Conservation (phyloP, 2,888 invertebrate genomes). For the Hedychridium roseum region DNA sequence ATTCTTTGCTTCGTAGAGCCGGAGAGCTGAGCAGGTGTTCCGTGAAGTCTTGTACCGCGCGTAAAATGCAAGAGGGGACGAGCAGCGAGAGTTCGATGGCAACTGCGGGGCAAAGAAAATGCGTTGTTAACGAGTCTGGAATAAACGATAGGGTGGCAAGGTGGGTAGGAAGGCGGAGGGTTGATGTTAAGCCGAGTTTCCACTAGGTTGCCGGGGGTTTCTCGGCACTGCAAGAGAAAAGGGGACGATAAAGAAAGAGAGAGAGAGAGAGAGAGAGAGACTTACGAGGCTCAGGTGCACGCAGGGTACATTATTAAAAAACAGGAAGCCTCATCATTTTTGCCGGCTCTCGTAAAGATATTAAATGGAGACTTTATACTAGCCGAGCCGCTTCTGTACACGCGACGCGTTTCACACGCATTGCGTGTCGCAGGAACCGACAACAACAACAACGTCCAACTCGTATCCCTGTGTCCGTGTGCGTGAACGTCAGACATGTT, state of each 20-base stretch:
- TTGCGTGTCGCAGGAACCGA: constrained; percentile 15
- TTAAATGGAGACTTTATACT: constrained; percentile 62
- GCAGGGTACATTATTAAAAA: constrained; percentile 60
- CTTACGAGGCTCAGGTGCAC: constrained; percentile 61
- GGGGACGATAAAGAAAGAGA: constrained; percentile 16
- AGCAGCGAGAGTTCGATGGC: constrained; percentile 6
- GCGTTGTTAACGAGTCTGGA: neutral
- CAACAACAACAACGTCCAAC: too few species aligned
- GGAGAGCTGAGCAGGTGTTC: constrained; percentile 1
- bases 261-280: constrained; percentile 34
- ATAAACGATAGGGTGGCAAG: constrained; percentile 15
- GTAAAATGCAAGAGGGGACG: constrained; percentile 7
- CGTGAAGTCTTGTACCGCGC: constrained; percentile 2
- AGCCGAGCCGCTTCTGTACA: constrained; percentile 36
- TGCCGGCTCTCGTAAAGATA: constrained; percentile 57
- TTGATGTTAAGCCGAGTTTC: constrained; percentile 8
- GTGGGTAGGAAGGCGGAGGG: constrained; percentile 19
- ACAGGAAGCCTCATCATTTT: constrained; percentile 62
- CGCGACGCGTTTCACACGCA: constrained; percentile 20
- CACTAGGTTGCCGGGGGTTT: too few species aligned
- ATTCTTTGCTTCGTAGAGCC: too few species aligned
- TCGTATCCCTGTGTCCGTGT: neutral
- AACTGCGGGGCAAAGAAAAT: neutral
- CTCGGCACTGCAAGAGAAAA: constrained; percentile 31
- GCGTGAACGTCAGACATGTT: neutral